Conservation (phyloP, 2,797 vertebrate genomes). For the Astyanax mexicanus region DNA sequence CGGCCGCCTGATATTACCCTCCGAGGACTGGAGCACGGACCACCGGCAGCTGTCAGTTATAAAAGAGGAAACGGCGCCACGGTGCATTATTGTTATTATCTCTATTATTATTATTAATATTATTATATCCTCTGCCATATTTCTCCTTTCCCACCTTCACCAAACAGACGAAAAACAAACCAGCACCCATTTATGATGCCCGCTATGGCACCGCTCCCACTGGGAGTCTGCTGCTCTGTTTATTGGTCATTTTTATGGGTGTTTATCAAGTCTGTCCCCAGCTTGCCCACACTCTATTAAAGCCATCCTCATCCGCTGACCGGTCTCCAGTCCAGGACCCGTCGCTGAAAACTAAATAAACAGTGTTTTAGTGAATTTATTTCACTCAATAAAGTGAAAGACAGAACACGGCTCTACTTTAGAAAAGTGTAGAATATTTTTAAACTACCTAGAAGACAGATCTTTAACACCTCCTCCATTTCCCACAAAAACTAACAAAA, state of each 20-base stretch:
- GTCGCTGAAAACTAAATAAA: not conserved
- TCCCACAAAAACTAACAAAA: too few species aligned
- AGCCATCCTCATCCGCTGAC: not conserved
- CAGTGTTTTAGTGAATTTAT: not conserved
- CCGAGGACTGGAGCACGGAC: constrained; percentile 20
- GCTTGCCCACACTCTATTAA: constrained; percentile 24
- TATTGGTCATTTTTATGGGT: constrained; percentile 52
- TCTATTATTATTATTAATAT: too few species aligned
- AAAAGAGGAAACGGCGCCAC: not conserved
- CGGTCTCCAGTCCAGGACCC: constrained; percentile 1
- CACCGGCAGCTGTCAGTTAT: constrained; percentile 36
- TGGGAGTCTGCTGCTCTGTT: constrained; percentile 30
- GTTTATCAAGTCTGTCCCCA: constrained; percentile 38
- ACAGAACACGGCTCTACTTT: not conserved
- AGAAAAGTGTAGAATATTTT: too few species aligned
- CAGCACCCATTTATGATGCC: constrained; percentile 27
- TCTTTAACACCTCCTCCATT: too few species aligned
- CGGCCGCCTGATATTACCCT: constrained; percentile 26
- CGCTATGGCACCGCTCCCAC: constrained; percentile 19
- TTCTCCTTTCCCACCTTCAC: not conserved
- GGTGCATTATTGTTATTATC: constrained; percentile 26
- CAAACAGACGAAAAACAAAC: constrained; percentile 23
- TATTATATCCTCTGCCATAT: too few species aligned
- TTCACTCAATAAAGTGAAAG: not conserved
- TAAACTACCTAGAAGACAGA: too few species aligned